Evolutionary conservation across 2,113 vertebrate genomes (phyloP).

Genomic region (Esox niger): DNA sequence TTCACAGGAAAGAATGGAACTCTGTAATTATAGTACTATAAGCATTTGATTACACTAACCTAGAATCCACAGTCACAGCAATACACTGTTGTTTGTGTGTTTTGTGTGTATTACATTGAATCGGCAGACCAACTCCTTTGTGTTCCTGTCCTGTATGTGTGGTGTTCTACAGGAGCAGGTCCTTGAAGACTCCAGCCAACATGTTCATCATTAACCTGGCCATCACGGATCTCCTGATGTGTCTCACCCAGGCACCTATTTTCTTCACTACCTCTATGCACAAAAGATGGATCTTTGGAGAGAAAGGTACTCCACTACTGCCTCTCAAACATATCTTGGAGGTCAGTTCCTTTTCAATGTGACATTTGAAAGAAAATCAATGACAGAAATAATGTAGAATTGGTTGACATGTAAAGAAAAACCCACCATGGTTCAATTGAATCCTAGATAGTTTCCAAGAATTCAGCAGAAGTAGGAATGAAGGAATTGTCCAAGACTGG

Average conservation of each 20-base stretch:
- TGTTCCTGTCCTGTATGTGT: slow-evolving; percentile 21
- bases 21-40: background rate
- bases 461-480: too few relatives aligned
- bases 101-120: slow-evolving; percentile 4
- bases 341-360: too few relatives aligned
- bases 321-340: background rate
- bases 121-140: too few relatives aligned
- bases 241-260: slow-evolving; percentile 82
- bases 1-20: background rate
- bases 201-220: slow-evolving; percentile 86
- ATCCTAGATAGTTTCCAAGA: too few relatives aligned
- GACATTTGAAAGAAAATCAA: too few relatives aligned
- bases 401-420: too few relatives aligned
- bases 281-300: slow-evolving; percentile 89
- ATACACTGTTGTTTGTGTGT: background rate
- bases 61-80: background rate
- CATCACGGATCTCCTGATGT: slow-evolving; percentile 89
- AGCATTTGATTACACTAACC: background rate
- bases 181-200: slow-evolving; percentile 82
- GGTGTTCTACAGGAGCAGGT: slow-evolving; percentile 74
- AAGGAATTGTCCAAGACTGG: too few relatives aligned
- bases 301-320: slow-evolving; percentile 75
- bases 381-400: too few relatives aligned
- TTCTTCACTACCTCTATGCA: slow-evolving; percentile 88
- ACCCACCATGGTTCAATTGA: too few relatives aligned